Evolutionary conservation across 2,113 vertebrate species (phyloP), one percentile per base, ranked within the genome.

Genomic region (Hoplias malabaricus): DNA sequence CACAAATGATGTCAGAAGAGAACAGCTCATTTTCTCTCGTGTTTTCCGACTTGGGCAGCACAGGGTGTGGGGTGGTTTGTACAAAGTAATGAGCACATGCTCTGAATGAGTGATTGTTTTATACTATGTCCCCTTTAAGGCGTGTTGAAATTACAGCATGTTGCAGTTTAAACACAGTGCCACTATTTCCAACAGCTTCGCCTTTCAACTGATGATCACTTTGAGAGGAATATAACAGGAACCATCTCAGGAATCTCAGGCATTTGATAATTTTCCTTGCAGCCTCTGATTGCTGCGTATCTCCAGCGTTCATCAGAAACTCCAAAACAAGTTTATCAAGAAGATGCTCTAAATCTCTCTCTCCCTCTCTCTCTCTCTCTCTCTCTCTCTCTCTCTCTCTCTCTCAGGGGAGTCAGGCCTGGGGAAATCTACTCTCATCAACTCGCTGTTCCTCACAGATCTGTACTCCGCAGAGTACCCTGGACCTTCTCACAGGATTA

Each of bases 351-450:
- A 40, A 50, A 9, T n/a, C 12, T 71, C 42, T 48, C 14, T 62
- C 40, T 70, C 34, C 34, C 4, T 68, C 82, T 88, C 81, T 87
- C 16, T 89, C 38, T 90, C 91, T 34, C 77, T 48, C 14, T 62
- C 40, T n/a, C n/a, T n/a, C n/a, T 48, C 14, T 62, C 40, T 70
- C 34, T 53, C 4, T 68, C 82, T 88, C 81, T 87, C 16, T 89
- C 38, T 90, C 91, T 34, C 77, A 99, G 96, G 97, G 84, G 96
- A 99, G 91, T 98, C 96, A 75, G 97, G 96, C 73, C 87, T 99
- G 86, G 97, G 97, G 85, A 99, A 99, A 90, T 99, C 97, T 16
- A 99, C 97, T 43, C 91, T 99, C 90, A 98, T 99, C 92, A 99
- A 98, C 93, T 98, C 97, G 0, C 91, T 98, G 84, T 98, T 98